Conservation (phyloP, 2,888 invertebrate species). For the Aspidiotus rigidus region DNA sequence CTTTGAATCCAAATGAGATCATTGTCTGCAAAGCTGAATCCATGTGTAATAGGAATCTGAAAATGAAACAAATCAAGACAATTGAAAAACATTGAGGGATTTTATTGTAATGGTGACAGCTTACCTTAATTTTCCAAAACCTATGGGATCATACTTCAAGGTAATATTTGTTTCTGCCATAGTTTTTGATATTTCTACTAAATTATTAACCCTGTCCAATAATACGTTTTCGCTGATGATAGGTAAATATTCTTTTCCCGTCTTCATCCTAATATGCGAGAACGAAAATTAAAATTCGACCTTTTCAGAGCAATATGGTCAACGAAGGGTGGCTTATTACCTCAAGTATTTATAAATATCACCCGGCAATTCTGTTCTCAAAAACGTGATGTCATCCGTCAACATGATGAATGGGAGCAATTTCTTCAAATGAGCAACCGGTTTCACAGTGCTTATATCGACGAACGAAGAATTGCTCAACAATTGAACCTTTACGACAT, state of each 20-base stretch:
- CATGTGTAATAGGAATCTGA: conserved; percentile 64
- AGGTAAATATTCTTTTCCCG: conserved; percentile 62
- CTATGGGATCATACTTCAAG: conserved; percentile 60
- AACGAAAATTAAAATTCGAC: too few species aligned
- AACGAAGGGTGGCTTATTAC: conserved; percentile 42
- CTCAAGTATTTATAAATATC: conserved; percentile 47
- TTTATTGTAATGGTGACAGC: background rate
- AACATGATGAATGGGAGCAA: conserved; percentile 66
- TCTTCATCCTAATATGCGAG: conserved; percentile 48
- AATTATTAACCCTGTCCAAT: conserved; percentile 66
- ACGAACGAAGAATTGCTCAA: conserved; percentile 46
- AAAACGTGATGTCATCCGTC: conserved; percentile 60
- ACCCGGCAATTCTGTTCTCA: conserved; percentile 56
- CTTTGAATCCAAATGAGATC: conserved; percentile 70
- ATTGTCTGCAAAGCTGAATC: conserved; percentile 63
- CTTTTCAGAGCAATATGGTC: too few species aligned
- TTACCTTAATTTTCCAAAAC: conserved; percentile 39
- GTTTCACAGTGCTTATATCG: conserved; percentile 40
- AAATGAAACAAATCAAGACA: conserved; percentile 14
- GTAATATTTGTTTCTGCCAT: conserved; percentile 56
- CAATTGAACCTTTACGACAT: conserved; percentile 54
- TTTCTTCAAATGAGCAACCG: conserved; percentile 68
- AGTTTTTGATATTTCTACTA: conserved; percentile 63
- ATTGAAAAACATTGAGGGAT: too few species aligned
- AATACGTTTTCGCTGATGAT: conserved; percentile 74